Conservation (phyloP, 1,140 invertebrate species). For the Drosophila azteca region DNA sequence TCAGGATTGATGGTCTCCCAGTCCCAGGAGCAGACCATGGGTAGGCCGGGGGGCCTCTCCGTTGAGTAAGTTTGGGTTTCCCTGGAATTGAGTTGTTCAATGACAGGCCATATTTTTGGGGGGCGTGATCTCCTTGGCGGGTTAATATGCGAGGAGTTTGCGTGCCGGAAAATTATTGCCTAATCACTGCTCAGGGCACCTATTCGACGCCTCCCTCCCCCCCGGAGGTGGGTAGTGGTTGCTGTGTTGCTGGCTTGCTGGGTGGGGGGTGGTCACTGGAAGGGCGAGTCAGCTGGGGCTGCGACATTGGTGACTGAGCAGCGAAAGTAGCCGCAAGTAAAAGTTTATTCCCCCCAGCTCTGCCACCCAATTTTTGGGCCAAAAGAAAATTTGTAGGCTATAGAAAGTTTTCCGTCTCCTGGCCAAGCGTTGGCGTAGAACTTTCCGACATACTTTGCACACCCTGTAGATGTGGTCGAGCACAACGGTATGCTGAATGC, state of each 20-base stretch:
- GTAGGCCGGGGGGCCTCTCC: neutral
- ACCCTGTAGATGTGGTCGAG: neutral
- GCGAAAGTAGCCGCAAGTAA: conserved; percentile 75
- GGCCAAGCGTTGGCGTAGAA: conserved; percentile 24
- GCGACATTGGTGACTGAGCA: conserved; percentile 17
- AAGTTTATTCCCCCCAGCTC: conserved; percentile 45
- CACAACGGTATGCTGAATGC: neutral
- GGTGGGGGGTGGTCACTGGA: too few species aligned
- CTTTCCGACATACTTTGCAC: conserved; percentile 17
- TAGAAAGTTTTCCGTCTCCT: conserved; percentile 60
- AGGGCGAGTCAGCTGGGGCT: neutral
- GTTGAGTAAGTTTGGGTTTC: conserved; percentile 16
- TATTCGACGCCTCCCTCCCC: neutral
- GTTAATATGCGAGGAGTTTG: conserved; percentile 44
- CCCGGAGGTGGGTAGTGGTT: neutral
- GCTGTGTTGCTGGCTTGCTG: neutral
- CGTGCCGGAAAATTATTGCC: conserved; percentile 67
- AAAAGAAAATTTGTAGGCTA: conserved; percentile 81
- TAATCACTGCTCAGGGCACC: conserved; percentile 67
- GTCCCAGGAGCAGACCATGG: neutral
- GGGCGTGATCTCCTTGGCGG: conserved; percentile 28
- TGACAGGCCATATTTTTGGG: conserved; percentile 61
- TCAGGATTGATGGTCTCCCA: conserved; percentile 6
- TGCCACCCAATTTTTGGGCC: conserved; percentile 72
- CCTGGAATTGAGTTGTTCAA: conserved; percentile 71